Base-by-base conservation (phyloP, 2,797 vertebrate species). In the Tinamus major region DNA sequence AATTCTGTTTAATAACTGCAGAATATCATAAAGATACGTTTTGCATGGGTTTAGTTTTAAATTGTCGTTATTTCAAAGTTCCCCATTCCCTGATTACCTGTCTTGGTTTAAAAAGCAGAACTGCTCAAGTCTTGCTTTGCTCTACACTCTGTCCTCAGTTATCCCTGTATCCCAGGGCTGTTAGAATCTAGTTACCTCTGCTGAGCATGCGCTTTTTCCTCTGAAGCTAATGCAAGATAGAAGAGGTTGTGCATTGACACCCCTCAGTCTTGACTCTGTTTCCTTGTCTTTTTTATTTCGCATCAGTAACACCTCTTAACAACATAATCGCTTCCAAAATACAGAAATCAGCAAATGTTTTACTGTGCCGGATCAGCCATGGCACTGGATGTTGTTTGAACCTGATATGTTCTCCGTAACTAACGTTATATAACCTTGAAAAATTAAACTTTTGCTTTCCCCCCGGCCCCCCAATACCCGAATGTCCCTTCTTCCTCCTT, bases 181-280 rank as follows among this genome's bases (percentile, higher is more conserved):
- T 49, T 67, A 8, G 53, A 53, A 51, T 91, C 91, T 88, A 65
- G 61, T 89, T 94, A 81, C 62, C 61, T 70, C 82, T 41, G 31
- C 11, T 90, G 35, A 67, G 19, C 24, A 9, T 27, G 35, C 51
- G 31, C 59, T 94, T 92, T 77, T 23, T 79, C 24, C 33, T 79
- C 44, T 65, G 62, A 87, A 87, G 64, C 33, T 68, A 17, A 29
- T 83, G 46, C 18, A 56, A 89, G 37, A 27, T 78, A 64, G 51
- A 90, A 59, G 10, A 85, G 29, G 82, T 68, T 79, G 27, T 80
- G 10, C 33, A 31, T 51, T 51, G 35, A 53, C 71, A 26, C 67
- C 15, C 83, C 51, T 88, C 44, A 46, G 23, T 67, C 41, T 86
- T 85, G 86, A n/a, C 12, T 63, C 13, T 4, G 71, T 70, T 13